Evolutionary conservation across 2,113 vertebrate species (phyloP).

Genomic region (Merops nubicus): DNA sequence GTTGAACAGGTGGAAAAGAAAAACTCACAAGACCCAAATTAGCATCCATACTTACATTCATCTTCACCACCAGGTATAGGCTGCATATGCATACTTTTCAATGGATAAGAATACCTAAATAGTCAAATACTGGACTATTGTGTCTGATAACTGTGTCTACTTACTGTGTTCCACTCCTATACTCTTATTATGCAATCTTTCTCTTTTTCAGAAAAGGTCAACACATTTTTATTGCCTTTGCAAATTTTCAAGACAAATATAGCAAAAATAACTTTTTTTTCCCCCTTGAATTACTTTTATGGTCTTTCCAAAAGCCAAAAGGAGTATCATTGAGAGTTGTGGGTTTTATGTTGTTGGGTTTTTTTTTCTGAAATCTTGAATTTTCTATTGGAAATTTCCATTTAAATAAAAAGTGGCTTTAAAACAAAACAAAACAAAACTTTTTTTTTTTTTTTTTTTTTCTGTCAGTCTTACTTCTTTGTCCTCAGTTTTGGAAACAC

Average conservation of each 20-base stretch:
- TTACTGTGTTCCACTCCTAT: not conserved
- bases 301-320: not conserved
- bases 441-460: not conserved
- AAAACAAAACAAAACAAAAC: not conserved
- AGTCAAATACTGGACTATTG: not conserved
- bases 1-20: not conserved
- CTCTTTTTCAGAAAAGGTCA: not conserved
- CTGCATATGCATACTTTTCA: fast-evolving
- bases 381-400: not conserved
- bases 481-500: not conserved
- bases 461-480: not conserved
- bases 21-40: not conserved
- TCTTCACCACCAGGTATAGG: not conserved
- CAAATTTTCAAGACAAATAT: not conserved
- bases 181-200: not conserved
- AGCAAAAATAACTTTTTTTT: not conserved
- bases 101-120: not conserved
- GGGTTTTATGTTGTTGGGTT: not conserved
- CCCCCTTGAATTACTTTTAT: not conserved
- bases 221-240: not conserved
- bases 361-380: not conserved
- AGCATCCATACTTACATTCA: not conserved
- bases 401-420: not conserved
- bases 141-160: not conserved
- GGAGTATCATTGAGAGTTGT: not conserved